A percentile compares a stretch with the other conserved stretches of the same genome.
These are phyloP conservation scores for Macroglossus sobrinus DNA, from an alignment of 2,113 vertebrate genomes.

Conservation along the genomic window DNA sequence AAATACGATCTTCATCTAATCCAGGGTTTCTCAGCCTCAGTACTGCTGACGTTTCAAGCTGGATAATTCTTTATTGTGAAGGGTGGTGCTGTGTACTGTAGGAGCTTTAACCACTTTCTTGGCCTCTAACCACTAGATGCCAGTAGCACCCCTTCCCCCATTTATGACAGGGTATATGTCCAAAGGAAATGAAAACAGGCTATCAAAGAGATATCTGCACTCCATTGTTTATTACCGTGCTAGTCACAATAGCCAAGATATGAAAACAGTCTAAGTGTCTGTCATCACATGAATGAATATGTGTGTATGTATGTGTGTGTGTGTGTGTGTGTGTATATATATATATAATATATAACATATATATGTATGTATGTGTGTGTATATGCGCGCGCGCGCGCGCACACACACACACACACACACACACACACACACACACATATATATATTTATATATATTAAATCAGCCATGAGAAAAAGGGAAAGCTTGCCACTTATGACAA, in stretches of 20 bases:
- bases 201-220: neutral
- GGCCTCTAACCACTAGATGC: neutral
- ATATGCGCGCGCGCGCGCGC: no score
- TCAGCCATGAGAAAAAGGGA: neutral
- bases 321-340: no score
- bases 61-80: neutral
- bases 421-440: no score
- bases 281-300: neutral
- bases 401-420: no score
- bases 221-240: no score
- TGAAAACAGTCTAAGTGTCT: neutral
- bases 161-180: neutral
- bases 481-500: neutral
- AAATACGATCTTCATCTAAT: neutral
- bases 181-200: neutral
- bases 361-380: no score
- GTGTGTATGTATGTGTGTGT: no score
- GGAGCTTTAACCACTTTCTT: neutral
- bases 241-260: neutral
- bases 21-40: neutral
- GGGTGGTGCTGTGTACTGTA: neutral
- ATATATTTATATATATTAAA: no score
- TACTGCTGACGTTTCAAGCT: neutral
- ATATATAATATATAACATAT: no score
- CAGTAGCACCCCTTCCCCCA: neutral